Percentiles rank a stretch among this genome's conserved stretches.
These are phyloP conservation scores for Solenodon paradoxus DNA, from an alignment of 2,113 vertebrate species.

Conservation along the genomic window DNA sequence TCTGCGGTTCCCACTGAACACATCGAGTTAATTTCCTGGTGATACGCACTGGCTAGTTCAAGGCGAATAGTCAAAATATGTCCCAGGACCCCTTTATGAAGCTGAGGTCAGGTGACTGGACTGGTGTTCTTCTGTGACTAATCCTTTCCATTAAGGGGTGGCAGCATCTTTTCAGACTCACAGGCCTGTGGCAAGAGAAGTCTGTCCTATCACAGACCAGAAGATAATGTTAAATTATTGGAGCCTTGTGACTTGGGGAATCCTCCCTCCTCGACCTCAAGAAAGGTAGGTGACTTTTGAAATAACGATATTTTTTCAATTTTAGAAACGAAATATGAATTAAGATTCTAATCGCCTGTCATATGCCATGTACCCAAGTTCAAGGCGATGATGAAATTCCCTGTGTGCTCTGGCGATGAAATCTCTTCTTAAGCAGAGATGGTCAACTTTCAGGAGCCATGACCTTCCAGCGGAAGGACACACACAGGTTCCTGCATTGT, in stretches of 20 bases:
- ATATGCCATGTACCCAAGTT: not conserved
- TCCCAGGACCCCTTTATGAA: not conserved
- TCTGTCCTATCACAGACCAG: not conserved
- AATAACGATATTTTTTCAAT: not conserved
- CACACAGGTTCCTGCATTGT: rapidly evolving
- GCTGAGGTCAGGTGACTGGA: not conserved
- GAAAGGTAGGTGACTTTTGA: not conserved
- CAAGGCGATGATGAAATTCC: not conserved
- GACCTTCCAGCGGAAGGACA: rapidly evolving
- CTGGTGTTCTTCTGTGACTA: not conserved
- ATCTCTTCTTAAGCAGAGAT: not conserved
- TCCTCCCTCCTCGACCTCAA: not conserved
- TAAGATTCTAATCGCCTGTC: not conserved
- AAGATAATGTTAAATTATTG: not conserved
- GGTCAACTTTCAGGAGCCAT: not conserved
- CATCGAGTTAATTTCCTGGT: not conserved
- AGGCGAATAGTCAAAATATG: not conserved
- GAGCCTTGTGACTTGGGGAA: not conserved
- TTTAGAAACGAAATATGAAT: slow-evolving; percentile 26
- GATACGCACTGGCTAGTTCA: not conserved
- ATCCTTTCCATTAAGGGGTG: not conserved
- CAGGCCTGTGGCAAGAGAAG: not conserved
- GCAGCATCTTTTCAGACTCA: not conserved
- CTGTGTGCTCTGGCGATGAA: not conserved
- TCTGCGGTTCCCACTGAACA: not conserved